Evolutionary conservation across 2,888 invertebrate genomes (phyloP).

Genomic region (Biston betularia): DNA sequence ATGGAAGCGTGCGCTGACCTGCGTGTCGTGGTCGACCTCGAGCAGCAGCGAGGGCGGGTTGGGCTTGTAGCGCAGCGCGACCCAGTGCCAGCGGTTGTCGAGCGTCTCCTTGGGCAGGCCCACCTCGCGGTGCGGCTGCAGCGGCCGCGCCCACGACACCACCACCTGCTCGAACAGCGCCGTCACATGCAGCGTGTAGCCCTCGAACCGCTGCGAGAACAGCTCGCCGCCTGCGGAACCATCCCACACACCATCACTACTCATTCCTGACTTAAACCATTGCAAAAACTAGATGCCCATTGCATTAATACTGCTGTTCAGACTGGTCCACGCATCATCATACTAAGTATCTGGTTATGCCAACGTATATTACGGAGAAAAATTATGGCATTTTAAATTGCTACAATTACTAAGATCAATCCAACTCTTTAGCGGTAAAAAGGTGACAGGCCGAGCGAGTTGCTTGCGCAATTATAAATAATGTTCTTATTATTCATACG

Average conservation of each 20-base stretch:
- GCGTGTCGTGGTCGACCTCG: conserved; percentile 73
- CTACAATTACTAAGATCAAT: no score
- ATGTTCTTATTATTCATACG: no score
- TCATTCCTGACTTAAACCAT: no score
- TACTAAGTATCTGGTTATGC: no score
- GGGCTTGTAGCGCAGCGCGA: conserved; percentile 87
- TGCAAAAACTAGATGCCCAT: no score
- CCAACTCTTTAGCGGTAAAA: no score
- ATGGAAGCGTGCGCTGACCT: conserved; percentile 53
- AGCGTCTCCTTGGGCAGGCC: conserved; percentile 89
- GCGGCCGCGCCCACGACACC: conserved; percentile 86
- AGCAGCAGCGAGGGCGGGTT: conserved; percentile 75
- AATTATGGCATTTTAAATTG: no score
- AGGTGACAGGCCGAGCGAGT: no score
- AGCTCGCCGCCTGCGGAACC: conserved; percentile 87
- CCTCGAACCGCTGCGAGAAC: conserved; percentile 89
- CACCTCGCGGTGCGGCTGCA: conserved; percentile 85
- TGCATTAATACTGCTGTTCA: no score
- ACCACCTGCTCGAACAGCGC: conserved; percentile 87
- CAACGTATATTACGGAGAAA: no score
- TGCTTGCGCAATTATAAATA: no score
- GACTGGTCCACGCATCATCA: no score
- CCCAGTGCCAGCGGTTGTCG: conserved; percentile 94
- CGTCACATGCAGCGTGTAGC: conserved; percentile 87
- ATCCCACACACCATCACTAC: neutral